A percentile compares a stretch with the other conserved stretches of the same genome.
These are phyloP conservation scores for Ametastegia equiseti DNA, from an alignment of 2,888 invertebrate species.

Conservation along the genomic window DNA sequence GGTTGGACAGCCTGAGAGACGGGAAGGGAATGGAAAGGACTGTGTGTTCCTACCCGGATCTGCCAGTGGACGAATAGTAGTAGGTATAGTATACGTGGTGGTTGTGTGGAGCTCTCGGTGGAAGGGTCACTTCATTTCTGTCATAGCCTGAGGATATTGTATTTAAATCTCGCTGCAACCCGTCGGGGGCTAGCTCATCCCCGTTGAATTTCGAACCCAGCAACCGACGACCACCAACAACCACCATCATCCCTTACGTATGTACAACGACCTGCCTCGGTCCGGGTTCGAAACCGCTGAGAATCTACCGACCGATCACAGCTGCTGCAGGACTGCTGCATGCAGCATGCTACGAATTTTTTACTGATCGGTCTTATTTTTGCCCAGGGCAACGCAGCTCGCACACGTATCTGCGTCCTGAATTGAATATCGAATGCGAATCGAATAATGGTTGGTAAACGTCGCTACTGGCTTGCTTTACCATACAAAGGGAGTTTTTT, in stretches of 20 bases:
- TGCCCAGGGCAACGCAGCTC: constrained; percentile 19
- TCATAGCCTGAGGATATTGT: constrained; percentile 64
- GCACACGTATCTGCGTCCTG: neutral
- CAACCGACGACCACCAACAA: constrained; percentile 43
- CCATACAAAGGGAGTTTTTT: neutral
- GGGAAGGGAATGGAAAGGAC: neutral
- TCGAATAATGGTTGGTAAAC: constrained; percentile 22
- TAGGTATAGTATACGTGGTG: constrained; percentile 36
- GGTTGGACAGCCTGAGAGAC: constrained; percentile 25
- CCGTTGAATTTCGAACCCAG: constrained; percentile 49
- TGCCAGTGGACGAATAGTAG: constrained; percentile 27
- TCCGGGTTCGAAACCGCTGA: constrained; percentile 56
- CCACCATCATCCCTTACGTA: constrained; percentile 5
- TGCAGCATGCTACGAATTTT: constrained; percentile 51
- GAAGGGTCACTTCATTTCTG: constrained; percentile 56
- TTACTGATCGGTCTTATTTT: constrained; percentile 13
- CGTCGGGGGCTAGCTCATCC: constrained; percentile 56
- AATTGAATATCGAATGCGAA: constrained; percentile 24
- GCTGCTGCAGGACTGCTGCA: constrained; percentile 61
- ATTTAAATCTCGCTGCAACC: constrained; percentile 61
- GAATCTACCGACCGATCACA: constrained; percentile 64
- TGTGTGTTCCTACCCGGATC: neutral
- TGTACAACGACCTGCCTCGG: too few relatives aligned
- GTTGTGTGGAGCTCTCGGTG: constrained; percentile 4
- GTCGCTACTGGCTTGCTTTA: constrained; percentile 18